These are phyloP conservation scores for Doryteuthis pealeii DNA, from an alignment of 1,140 invertebrate species.

Conservation along the genomic window DNA sequence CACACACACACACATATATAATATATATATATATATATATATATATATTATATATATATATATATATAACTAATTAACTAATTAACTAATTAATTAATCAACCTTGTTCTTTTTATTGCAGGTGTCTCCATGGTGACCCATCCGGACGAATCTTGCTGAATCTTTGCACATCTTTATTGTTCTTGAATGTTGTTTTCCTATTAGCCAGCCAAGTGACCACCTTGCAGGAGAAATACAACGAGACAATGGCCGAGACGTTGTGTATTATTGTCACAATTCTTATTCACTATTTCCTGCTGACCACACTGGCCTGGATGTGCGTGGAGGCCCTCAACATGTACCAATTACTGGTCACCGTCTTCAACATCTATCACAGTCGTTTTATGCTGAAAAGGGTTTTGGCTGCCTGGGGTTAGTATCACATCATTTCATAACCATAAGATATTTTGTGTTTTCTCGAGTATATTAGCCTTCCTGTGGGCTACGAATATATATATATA, in stretches of 20 bases:
- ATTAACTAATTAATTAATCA: no score
- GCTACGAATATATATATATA: no score
- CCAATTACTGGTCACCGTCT: conserved; percentile 65
- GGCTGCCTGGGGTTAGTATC: conserved; percentile 63
- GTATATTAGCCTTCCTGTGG: no score
- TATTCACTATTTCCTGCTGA: conserved; percentile 63
- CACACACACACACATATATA: no score
- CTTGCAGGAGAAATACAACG: neutral
- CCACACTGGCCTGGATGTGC: conserved; percentile 65
- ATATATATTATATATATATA: conserved; percentile 4
- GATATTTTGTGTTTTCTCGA: no score
- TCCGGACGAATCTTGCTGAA: conserved; percentile 65
- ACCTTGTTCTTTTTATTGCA: conserved; percentile 35
- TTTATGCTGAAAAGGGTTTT: conserved; percentile 65
- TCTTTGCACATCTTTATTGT: conserved; percentile 61
- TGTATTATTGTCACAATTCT: conserved; percentile 57
- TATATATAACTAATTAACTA: no score
- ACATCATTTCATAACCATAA: no score
- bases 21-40: neutral
- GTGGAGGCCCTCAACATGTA: conserved; percentile 66
- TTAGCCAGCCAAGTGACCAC: conserved; percentile 49
- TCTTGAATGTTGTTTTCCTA: conserved; percentile 63
- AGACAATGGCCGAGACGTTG: conserved; percentile 29
- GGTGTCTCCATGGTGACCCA: conserved; percentile 62
- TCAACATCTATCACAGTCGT: conserved; percentile 60